Conservation (phyloP, 2,797 vertebrate genomes). For the Cossypha caffra region DNA sequence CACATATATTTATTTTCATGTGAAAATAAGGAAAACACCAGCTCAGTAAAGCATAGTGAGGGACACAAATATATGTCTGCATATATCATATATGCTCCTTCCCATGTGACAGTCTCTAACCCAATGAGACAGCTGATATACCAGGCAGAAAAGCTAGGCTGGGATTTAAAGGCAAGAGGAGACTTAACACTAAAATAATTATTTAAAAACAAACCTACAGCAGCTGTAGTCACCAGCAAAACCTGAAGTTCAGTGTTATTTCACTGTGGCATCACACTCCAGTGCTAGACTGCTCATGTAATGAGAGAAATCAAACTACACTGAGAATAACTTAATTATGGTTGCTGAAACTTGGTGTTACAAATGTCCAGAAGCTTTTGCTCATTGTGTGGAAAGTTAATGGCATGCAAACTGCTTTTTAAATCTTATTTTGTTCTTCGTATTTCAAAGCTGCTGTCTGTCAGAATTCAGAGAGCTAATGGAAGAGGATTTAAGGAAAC, state of each 20-base stretch:
- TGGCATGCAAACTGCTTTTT: neutral
- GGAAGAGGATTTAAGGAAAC: neutral
- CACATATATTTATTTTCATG: neutral
- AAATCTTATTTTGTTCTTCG: neutral
- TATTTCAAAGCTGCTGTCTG: neutral
- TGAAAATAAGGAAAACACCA: neutral
- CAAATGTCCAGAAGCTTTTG: neutral
- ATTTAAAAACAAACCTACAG: neutral
- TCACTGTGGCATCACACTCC: neutral
- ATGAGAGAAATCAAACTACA: neutral
- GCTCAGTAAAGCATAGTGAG: neutral
- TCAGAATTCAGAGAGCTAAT: neutral
- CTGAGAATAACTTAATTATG: neutral
- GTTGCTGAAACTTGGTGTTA: neutral
- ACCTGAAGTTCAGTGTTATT: neutral
- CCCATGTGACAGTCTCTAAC: neutral
- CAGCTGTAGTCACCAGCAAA: neutral
- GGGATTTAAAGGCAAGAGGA: neutral
- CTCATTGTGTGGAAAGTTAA: neutral
- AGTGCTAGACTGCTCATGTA: neutral
- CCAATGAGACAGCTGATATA: neutral
- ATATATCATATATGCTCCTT: neutral
- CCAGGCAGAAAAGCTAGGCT: neutral
- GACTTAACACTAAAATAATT: neutral
- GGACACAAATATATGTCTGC: neutral